Evolutionary conservation across 2,797 vertebrate species (phyloP).

Genomic region (Gila robusta): DNA sequence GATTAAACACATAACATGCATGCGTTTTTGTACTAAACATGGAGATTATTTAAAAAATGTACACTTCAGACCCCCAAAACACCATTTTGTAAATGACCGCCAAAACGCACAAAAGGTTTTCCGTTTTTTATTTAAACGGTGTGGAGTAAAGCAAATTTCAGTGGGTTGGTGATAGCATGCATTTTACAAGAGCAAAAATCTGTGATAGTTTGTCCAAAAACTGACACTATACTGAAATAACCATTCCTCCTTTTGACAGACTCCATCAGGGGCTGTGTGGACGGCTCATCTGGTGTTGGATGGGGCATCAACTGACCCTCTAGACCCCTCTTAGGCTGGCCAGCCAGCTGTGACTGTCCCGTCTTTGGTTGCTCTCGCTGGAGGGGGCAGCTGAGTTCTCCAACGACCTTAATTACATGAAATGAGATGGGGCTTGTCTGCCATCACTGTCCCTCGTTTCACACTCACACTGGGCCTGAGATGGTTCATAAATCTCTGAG

Average conservation of each 20-base stretch:
- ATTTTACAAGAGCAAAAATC: constrained; percentile 7
- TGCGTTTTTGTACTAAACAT: background rate
- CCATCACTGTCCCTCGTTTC: constrained; percentile 59
- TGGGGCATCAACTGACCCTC: constrained; percentile 46
- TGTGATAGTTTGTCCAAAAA: background rate
- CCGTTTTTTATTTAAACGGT: background rate
- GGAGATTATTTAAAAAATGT: too few species aligned
- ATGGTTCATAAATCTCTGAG: constrained; percentile 61
- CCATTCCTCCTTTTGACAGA: constrained; percentile 46
- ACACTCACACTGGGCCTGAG: constrained; percentile 44
- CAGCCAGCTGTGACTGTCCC: constrained; percentile 32
- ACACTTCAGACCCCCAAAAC: background rate
- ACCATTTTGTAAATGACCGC: background rate
- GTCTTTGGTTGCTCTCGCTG: constrained; percentile 12
- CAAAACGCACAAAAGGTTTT: background rate
- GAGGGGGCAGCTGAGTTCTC: constrained; percentile 51
- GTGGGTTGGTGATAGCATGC: background rate
- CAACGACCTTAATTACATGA: constrained; percentile 62
- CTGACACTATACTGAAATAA: constrained; percentile 13
- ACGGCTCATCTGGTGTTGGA: constrained; percentile 59
- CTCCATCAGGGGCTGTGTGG: constrained; percentile 39
- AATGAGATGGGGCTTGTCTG: constrained; percentile 63
- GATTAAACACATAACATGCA: background rate
- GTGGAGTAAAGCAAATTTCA: background rate
- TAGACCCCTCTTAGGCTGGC: constrained; percentile 40